phyloP scores from a whole-genome alignment of 2,797 vertebrate species.

The Pyrrhura leucotis region DNA sequence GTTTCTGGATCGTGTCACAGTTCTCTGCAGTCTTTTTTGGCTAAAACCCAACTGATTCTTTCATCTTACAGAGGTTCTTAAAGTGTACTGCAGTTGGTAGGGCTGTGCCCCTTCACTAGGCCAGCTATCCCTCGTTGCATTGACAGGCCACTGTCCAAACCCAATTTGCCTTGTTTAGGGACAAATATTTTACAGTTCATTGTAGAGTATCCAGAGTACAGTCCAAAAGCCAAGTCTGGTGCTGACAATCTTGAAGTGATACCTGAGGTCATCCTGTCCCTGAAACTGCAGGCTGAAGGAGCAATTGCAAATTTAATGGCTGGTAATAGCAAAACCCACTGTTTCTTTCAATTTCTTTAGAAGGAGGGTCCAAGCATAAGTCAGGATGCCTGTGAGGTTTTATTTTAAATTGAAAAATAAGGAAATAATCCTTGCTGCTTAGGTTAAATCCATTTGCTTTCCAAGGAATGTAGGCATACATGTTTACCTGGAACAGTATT shows the following conservation, averaged over 20 bases:
- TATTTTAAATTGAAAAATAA: slow-evolving; percentile 1
- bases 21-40: neutral
- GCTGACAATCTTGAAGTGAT: neutral
- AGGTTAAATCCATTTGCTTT: neutral
- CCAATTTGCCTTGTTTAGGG: neutral
- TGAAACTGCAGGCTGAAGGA: neutral
- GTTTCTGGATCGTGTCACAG: neutral
- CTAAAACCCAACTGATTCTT: neutral
- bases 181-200: neutral
- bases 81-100: neutral
- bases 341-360: neutral
- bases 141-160: neutral
- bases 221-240: neutral
- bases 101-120: neutral
- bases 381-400: neutral
- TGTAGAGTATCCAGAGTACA: neutral
- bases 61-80: neutral
- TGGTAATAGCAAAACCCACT: neutral
- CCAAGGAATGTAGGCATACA: neutral
- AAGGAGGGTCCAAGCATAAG: neutral
- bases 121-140: neutral
- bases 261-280: neutral
- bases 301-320: neutral
- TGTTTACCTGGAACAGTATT: neutral
- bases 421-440: neutral